Base-by-base conservation (phyloP, 2,113 vertebrate species). In the Percopsis transmontana region DNA sequence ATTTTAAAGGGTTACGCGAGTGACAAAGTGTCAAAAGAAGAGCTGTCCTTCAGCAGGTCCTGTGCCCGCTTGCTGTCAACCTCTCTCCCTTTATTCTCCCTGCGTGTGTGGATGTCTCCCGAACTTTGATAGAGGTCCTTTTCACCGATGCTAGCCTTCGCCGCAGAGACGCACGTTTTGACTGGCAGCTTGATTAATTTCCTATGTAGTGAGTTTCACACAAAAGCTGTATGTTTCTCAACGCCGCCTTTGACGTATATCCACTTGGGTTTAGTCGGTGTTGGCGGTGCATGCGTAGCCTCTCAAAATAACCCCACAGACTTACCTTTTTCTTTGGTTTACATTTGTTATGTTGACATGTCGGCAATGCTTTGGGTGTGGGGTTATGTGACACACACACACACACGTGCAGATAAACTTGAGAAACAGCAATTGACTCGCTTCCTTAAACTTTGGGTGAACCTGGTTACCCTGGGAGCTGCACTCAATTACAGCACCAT, bases 401-500 rank as follows among this genome's bases (percentile, higher is more conserved):
- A 48, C 12, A 48, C 45, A 48, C 16, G n/a, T n/a, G n/a, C 45
- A 48, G 15, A 48, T n/a, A 48, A 7, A 6, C 10, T 3, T 53
- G 20, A 21, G 24, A 45, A 12, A 48, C 45, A 19, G 15, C 16
- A 18, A 20, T 61, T 19, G 2, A 44, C n/a, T 68, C 10, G 15
- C 41, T 51, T 12, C 42, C 21, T 62, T 48, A 62, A 52, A 62
- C 59, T 40, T 13, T 62, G 51, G 40, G 39, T 62, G 68, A 70
- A 70, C 68, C 51, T 62, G 58, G 27, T 33, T 33, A 62, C 14
- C 20, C 16, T 9, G 20, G 20, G 19, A 52, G 50, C 2, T 21
- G 52, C 66, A 65, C 51, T 62, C 47, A 68, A 77, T 81, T 81
- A 85, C 78, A 33, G 27, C 27, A 33, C 2, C 5, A 12, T 13